Evolutionary conservation across 2,888 invertebrate species (phyloP).

Genomic region (Boloria euphrosyne): DNA sequence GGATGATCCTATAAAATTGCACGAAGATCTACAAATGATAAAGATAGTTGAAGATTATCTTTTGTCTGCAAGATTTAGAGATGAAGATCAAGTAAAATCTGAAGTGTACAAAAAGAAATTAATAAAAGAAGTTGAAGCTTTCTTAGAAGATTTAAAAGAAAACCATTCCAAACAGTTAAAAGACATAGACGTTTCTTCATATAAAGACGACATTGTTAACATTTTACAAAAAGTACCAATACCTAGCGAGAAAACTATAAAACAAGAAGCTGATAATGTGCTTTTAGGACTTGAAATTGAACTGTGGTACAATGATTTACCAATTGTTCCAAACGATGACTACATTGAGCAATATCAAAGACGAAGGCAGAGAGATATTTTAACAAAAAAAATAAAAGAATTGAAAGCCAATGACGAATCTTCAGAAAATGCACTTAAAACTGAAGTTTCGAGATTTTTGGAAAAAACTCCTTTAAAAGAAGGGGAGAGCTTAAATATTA

Average conservation of each 20-base stretch:
- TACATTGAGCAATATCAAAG: constrained; percentile 46
- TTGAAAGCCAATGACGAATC: constrained; percentile 46
- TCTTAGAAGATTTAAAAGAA: constrained; percentile 52
- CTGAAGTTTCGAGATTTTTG: constrained; percentile 52
- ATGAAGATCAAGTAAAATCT: constrained; percentile 52
- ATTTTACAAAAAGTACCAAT: constrained; percentile 56
- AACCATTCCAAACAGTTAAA: constrained; percentile 46
- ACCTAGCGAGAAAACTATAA: constrained; percentile 54
- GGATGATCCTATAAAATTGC: constrained; percentile 42
- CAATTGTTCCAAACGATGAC: constrained; percentile 45
- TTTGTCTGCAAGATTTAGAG: constrained; percentile 51
- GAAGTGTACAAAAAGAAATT: constrained; percentile 57
- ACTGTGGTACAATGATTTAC: constrained; percentile 62
- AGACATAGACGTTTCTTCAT: constrained; percentile 46
- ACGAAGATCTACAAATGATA: constrained; percentile 54
- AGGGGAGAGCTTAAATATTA: constrained; percentile 48
- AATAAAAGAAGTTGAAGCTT: constrained; percentile 48
- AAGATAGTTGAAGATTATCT: constrained; percentile 59
- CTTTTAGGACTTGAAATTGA: constrained; percentile 59
- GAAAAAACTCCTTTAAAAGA: constrained; percentile 44
- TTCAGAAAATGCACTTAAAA: constrained; percentile 46
- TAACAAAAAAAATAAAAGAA: constrained; percentile 56
- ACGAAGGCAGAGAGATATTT: constrained; percentile 50
- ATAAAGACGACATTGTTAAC: constrained; percentile 51
- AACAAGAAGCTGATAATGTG: constrained; percentile 60